phyloP scores from a whole-genome alignment of 2,888 invertebrate genomes.

The Cepaea hortensis region DNA sequence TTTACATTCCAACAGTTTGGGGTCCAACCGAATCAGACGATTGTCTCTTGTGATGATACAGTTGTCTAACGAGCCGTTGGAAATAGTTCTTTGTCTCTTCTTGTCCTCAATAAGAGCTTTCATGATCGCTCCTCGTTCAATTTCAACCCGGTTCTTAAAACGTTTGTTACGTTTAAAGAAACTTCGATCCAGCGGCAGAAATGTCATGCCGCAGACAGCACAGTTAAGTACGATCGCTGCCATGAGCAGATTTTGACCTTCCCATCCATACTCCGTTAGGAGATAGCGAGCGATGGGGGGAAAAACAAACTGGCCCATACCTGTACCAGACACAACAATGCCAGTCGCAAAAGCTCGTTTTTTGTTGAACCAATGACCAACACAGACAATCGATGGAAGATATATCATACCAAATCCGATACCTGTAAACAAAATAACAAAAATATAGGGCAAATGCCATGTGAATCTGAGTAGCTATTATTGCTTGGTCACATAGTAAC shows the following conservation, averaged over 20 bases:
- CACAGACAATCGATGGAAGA: conserved; percentile 94
- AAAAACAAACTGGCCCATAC: conserved; percentile 91
- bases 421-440: conserved; percentile 57
- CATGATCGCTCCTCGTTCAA: conserved; percentile 72
- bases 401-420: conserved; percentile 95
- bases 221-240: conserved; percentile 89
- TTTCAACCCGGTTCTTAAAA: conserved; percentile 50
- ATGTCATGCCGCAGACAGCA: conserved; percentile 86
- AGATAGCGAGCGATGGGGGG: conserved; percentile 81
- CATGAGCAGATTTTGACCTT: conserved; percentile 84
- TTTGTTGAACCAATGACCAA: conserved; percentile 97
- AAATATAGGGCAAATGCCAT: too few relatives aligned
- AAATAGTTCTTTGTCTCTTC: conserved; percentile 73
- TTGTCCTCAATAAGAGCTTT: conserved; percentile 75
- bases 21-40: conserved; percentile 69
- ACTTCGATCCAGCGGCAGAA: conserved; percentile 84
- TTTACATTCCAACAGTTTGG: conserved; percentile 59
- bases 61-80: conserved; percentile 74
- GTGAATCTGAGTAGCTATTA: too few relatives aligned
- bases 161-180: background rate
- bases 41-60: conserved; percentile 75
- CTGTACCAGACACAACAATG: conserved; percentile 95
- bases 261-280: conserved; percentile 80
- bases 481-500: too few relatives aligned
- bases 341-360: conserved; percentile 96